These are phyloP conservation scores for Poecilia picta DNA, from an alignment of 2,797 vertebrate genomes.

Conservation along the genomic window DNA sequence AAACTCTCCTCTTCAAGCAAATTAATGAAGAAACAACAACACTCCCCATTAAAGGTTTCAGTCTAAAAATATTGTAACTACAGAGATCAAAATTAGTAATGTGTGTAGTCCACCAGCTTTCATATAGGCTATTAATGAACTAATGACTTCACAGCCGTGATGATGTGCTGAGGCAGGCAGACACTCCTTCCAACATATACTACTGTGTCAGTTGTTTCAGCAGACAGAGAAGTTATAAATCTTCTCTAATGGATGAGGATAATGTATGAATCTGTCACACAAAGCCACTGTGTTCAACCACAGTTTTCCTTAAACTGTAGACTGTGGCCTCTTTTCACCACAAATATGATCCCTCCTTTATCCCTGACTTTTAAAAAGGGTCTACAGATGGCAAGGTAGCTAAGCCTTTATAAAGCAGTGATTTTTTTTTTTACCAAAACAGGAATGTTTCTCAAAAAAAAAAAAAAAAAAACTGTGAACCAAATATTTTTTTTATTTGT, in stretches of 20 bases:
- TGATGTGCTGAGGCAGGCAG: neutral
- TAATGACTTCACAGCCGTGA: neutral
- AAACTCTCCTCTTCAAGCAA: neutral
- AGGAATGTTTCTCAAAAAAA: neutral
- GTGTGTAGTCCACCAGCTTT: neutral
- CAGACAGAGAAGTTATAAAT: neutral
- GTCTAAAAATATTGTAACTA: neutral
- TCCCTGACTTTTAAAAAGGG: neutral
- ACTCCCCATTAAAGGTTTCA: neutral
- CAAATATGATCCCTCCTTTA: neutral
- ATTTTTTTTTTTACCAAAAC: neutral
- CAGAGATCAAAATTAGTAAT: neutral
- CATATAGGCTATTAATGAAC: neutral
- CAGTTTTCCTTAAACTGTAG: neutral
- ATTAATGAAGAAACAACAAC: neutral
- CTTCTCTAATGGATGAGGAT: neutral
- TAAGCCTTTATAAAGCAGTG: neutral
- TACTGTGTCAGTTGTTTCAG: slow-evolving; percentile 1
- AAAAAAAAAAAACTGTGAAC: neutral
- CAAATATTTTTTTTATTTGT: neutral
- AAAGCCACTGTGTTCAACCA: neutral
- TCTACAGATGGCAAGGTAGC: slow-evolving; percentile 3
- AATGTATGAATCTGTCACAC: neutral
- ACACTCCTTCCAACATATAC: slow-evolving; percentile 8
- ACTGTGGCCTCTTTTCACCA: neutral